phyloP scores from a whole-genome alignment of 2,797 vertebrate species.

The Alectoris magna region DNA sequence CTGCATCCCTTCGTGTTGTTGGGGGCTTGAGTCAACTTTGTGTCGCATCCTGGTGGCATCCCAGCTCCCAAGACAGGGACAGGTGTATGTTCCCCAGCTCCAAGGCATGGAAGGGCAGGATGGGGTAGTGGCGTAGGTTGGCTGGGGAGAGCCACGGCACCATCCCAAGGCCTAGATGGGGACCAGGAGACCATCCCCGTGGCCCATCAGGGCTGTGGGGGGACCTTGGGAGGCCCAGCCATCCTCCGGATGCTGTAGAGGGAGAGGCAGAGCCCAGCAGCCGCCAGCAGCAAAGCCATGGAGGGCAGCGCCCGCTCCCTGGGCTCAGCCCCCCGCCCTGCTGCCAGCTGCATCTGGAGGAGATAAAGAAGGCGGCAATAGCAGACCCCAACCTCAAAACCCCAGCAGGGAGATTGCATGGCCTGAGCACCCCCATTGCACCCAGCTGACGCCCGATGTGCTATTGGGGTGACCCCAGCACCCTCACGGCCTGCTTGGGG shows the following conservation, averaged over 20 bases:
- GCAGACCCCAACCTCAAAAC: background rate
- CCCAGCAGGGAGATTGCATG: background rate
- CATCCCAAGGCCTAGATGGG: too few species aligned
- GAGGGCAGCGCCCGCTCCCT: constrained; percentile 86
- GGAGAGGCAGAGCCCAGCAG: constrained; percentile 91
- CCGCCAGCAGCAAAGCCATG: constrained; percentile 91
- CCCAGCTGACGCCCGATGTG: fast-evolving
- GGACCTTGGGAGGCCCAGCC: constrained; percentile 71
- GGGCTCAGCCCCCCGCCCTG: constrained; percentile 85
- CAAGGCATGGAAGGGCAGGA: fast-evolving
- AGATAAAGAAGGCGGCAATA: background rate
- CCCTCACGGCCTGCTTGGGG: fast-evolving
- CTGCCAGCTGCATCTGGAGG: constrained; percentile 90
- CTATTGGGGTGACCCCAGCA: background rate
- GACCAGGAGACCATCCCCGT: fast-evolving
- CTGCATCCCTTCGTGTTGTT: background rate
- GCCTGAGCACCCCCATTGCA: fast-evolving
- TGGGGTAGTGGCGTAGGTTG: background rate
- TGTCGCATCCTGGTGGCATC: background rate
- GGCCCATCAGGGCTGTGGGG: background rate
- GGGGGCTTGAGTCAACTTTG: fast-evolving
- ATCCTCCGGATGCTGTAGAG: constrained; percentile 93
- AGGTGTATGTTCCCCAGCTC: fast-evolving
- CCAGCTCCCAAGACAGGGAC: fast-evolving
- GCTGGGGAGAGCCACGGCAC: background rate